Percentiles rank a stretch among this genome's conserved stretches.
Evolutionary conservation across 2,113 vertebrate genomes (phyloP).

Genomic region (Myotis yumanensis): DNA sequence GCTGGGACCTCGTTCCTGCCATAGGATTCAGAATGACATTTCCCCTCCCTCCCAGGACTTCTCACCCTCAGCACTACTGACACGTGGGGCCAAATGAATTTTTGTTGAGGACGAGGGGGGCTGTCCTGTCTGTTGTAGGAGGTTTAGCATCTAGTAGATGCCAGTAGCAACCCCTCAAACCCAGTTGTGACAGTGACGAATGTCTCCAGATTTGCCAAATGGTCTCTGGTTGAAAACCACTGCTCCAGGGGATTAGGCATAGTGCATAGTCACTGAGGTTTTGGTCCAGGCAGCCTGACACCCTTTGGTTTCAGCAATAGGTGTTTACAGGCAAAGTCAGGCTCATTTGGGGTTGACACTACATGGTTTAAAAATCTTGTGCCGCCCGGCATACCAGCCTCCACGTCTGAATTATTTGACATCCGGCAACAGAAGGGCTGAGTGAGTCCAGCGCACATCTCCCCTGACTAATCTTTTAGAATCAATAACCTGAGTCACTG

Average conservation of each 20-base stretch:
- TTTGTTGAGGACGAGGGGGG: neutral
- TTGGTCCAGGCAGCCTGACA: neutral
- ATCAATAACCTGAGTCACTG: slow-evolving; percentile 52
- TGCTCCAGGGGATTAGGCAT: too few species aligned
- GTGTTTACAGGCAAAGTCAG: neutral
- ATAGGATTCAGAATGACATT: neutral
- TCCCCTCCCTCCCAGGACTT: neutral
- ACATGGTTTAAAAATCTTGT: neutral
- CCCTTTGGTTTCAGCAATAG: neutral
- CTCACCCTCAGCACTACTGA: neutral
- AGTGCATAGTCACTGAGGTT: accelerated
- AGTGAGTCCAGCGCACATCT: neutral
- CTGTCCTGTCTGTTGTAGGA: too few species aligned
- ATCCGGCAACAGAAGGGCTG: neutral
- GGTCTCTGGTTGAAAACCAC: neutral
- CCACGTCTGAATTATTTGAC: neutral
- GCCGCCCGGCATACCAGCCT: accelerated
- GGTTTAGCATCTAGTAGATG: neutral
- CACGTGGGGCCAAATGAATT: neutral
- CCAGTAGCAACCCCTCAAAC: neutral
- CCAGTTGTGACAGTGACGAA: neutral
- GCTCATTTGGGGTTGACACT: neutral
- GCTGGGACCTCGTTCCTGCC: neutral
- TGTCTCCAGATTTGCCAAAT: neutral
- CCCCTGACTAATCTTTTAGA: slow-evolving; percentile 15